Evolutionary conservation across 2,113 vertebrate genomes (phyloP), one percentile per base, ranked within the genome.

Genomic region (Monarcha castaneiventris): DNA sequence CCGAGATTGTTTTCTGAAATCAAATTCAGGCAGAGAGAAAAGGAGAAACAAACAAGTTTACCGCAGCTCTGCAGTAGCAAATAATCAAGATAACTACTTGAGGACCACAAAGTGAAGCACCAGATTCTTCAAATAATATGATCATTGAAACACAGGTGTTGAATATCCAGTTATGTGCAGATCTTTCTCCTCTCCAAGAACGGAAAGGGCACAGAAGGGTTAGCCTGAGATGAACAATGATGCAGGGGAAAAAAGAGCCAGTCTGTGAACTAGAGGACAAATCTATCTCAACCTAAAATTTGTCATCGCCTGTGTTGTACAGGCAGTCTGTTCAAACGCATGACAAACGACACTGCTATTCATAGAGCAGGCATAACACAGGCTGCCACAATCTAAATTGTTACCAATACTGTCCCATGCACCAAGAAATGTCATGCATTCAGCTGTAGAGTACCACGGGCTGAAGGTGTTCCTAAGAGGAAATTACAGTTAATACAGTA

Each of bases 1-100:
- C 72, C 84, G 74, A 96, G 94, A 94, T 88, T 91, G 54, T 75
- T 95, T 93, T 89, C 75, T 78, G 69, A 95, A 96, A 83, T 95
- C 88, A 95, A 84, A 89, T 87, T 78, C 56, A 90, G 67, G 25
- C 5, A 72, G 83, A 83, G 44, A 77, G 43, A 84, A 85, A 84
- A 69, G 52, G 35, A 93, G 43, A 58, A 67, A 48, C 55, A 88
- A 94, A 92, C 73, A 84, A 82, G 83, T 93, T 87, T 94, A 71
- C 21, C 33, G 49, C 48, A 86, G 49, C 61, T 61, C 48, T 91
- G 66, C 71, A 64, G 80, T 35, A 93, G 61, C 43, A 91, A 94
- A 87, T 95, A 71, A 97, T 87, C n/a, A 87, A 75, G 92, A 81
- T 63, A 88, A 79, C 48, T 71, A 66, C 61, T 90, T 66, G 41